phyloP scores from a whole-genome alignment of 2,113 vertebrate species.

The Takifugu flavidus region DNA sequence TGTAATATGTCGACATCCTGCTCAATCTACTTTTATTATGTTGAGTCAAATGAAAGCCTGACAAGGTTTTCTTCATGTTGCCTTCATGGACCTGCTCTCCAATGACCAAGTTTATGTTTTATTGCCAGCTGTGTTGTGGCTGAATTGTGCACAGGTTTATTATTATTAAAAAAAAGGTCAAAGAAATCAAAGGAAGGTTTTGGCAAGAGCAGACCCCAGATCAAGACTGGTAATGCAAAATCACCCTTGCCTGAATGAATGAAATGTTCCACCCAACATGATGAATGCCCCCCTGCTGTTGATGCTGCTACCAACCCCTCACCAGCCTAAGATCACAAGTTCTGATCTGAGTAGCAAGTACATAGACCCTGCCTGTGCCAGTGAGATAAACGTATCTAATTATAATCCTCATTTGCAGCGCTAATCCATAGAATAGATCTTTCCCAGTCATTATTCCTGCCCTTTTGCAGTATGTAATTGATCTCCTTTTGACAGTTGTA shows the following conservation, averaged over 20 bases:
- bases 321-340: constrained; percentile 40
- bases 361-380: constrained; percentile 43
- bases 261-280: constrained; percentile 43
- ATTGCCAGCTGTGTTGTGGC: no score
- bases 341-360: constrained; percentile 25
- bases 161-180: no score
- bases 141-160: no score
- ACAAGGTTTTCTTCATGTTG: no score
- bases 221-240: constrained; percentile 33
- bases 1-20: not conserved
- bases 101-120: no score
- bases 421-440: constrained; percentile 68
- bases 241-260: constrained; percentile 51
- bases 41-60: no score
- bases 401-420: constrained; percentile 74
- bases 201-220: no score
- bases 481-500: constrained; percentile 43
- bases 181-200: no score
- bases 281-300: constrained; percentile 59
- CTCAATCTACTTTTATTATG: no score
- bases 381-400: constrained; percentile 72
- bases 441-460: constrained; percentile 37
- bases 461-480: constrained; percentile 43
- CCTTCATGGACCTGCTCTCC: no score
- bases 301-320: constrained; percentile 49